phyloP scores from a whole-genome alignment of 2,113 vertebrate species.

The Naja naja region DNA sequence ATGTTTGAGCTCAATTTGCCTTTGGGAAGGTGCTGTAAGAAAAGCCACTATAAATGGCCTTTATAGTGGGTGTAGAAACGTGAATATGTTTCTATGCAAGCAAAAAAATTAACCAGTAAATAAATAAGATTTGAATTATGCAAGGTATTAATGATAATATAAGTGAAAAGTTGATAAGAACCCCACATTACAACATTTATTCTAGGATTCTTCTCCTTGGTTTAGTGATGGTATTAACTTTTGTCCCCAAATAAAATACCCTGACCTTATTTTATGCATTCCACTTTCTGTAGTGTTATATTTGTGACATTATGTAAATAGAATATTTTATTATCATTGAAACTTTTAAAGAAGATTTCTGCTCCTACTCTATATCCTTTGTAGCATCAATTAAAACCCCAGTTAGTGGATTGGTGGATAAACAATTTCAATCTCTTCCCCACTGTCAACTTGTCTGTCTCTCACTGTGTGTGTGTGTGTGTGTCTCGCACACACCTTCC shows the following conservation, averaged over 20 bases:
- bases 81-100: neutral
- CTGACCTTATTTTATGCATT: slow-evolving; percentile 36
- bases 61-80: neutral
- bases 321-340: slow-evolving; percentile 46
- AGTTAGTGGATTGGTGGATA: slow-evolving; percentile 64
- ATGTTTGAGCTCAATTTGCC: neutral
- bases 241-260: slow-evolving; percentile 46
- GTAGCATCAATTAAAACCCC: slow-evolving; percentile 64
- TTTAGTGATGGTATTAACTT: slow-evolving; percentile 40
- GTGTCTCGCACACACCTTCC: slow-evolving; percentile 48
- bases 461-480: slow-evolving; percentile 39
- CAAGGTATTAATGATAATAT: slow-evolving; percentile 39
- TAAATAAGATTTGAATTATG: slow-evolving; percentile 46
- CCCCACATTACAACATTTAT: slow-evolving; percentile 47
- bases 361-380: slow-evolving; percentile 53
- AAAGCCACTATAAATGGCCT: neutral
- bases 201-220: slow-evolving; percentile 41
- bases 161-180: slow-evolving; percentile 33
- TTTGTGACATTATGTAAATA: neutral
- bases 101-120: neutral
- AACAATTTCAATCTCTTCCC: slow-evolving; percentile 67
- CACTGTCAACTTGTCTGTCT: slow-evolving; percentile 42
- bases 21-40: neutral
- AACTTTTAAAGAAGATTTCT: slow-evolving; percentile 34
- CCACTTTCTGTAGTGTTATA: slow-evolving; percentile 5